Conservation (phyloP, 2,888 invertebrate species). For the Cantharis flavilabris region DNA sequence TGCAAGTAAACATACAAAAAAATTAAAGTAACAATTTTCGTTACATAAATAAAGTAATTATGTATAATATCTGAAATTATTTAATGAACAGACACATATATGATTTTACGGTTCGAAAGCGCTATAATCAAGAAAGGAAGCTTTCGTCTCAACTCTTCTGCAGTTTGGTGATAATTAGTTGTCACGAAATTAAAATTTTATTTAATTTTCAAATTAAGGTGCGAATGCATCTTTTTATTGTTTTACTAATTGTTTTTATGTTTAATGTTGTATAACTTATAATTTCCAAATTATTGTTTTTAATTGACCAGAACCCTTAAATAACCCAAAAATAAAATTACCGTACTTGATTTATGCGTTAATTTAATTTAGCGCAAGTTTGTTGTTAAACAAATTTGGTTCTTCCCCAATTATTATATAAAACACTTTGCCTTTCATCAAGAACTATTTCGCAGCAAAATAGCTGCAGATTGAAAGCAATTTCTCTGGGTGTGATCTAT, state of each 20-base stretch:
- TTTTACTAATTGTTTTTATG: neutral
- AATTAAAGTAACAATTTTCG: neutral
- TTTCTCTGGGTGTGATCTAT: neutral
- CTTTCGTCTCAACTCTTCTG: neutral
- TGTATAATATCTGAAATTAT: neutral
- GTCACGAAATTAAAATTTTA: neutral
- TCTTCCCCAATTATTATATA: neutral
- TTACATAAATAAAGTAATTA: neutral
- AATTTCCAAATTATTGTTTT: neutral
- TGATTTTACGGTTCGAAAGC: neutral
- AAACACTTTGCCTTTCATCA: neutral
- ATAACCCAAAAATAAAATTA: neutral
- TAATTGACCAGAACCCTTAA: neutral
- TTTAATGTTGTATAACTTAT: neutral
- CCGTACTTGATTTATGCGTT: neutral
- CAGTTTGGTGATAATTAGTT: neutral
- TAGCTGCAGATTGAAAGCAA: neutral
- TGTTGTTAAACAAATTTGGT: neutral
- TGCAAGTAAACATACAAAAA: neutral
- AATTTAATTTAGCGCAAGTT: neutral
- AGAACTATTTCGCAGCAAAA: neutral
- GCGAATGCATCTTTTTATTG: neutral
- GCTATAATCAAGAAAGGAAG: neutral
- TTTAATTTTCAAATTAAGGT: neutral
- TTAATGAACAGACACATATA: neutral